These are phyloP conservation scores for Heliconius sara DNA, from an alignment of 2,888 invertebrate genomes.

Conservation along the genomic window DNA sequence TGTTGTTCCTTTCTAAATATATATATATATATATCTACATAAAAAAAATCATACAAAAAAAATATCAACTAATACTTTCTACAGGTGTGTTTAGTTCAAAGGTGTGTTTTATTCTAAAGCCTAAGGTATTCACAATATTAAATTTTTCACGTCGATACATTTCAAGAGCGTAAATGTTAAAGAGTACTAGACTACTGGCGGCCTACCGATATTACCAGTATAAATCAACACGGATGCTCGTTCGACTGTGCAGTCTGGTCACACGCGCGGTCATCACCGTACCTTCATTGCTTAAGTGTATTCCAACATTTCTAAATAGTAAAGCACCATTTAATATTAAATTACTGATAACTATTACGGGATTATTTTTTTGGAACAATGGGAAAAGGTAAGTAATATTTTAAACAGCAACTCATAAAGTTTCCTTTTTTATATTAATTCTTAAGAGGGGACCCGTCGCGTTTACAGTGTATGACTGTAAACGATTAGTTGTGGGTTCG, in stretches of 20 bases:
- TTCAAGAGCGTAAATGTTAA: constrained; percentile 31
- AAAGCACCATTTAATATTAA: not conserved
- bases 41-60: too few species aligned
- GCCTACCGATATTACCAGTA: constrained; percentile 29
- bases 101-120: too few species aligned
- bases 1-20: not conserved
- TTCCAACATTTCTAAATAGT: constrained; percentile 14
- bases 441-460: too few species aligned
- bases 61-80: too few species aligned
- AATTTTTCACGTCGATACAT: not conserved
- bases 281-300: constrained; percentile 35
- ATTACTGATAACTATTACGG: constrained; percentile 1
- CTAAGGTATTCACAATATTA: not conserved
- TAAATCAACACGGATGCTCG: constrained; percentile 40
- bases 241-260: constrained; percentile 38
- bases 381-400: constrained; percentile 43
- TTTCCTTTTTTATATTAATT: not conserved
- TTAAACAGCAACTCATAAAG: not conserved
- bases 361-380: constrained; percentile 27
- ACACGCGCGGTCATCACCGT: constrained; percentile 32
- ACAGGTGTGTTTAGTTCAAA: not conserved
- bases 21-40: not conserved
- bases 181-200: not conserved
- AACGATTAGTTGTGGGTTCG: too few species aligned
- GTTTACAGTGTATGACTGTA: too few species aligned